These are phyloP conservation scores for Myotis findleyi DNA, from an alignment of 2,797 vertebrate genomes.

Conservation along the genomic window DNA sequence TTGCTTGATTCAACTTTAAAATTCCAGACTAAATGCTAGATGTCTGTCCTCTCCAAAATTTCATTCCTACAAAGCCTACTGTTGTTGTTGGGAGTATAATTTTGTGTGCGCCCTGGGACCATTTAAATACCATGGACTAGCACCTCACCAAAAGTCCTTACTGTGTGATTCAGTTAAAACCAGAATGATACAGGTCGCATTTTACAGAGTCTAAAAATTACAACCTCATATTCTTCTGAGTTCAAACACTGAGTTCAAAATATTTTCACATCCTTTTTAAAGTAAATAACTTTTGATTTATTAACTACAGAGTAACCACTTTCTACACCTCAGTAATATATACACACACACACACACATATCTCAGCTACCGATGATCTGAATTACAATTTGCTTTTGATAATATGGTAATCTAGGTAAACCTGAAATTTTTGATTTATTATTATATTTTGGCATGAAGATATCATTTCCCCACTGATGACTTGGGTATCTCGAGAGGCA, in stretches of 20 bases:
- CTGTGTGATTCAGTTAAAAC: background rate
- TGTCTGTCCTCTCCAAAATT: slow-evolving; percentile 24
- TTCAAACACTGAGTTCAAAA: background rate
- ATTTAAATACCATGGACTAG: background rate
- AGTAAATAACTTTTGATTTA: background rate
- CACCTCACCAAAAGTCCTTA: background rate
- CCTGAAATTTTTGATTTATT: background rate
- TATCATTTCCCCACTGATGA: background rate
- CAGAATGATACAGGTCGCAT: background rate
- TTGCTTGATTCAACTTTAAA: slow-evolving; percentile 43
- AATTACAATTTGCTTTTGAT: background rate
- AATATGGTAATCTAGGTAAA: background rate
- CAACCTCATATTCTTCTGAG: background rate
- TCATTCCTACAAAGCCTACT: background rate
- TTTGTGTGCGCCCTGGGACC: background rate
- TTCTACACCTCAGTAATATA: background rate
- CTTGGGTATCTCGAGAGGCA: background rate
- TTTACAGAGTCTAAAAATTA: background rate
- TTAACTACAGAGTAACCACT: background rate
- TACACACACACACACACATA: no score
- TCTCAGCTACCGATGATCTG: background rate
- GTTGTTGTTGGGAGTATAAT: background rate
- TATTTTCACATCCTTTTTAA: background rate
- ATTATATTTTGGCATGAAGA: background rate
- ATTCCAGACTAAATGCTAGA: background rate